Evolutionary conservation across 2,113 vertebrate genomes (phyloP).

Genomic region (Echinops telfairi): DNA sequence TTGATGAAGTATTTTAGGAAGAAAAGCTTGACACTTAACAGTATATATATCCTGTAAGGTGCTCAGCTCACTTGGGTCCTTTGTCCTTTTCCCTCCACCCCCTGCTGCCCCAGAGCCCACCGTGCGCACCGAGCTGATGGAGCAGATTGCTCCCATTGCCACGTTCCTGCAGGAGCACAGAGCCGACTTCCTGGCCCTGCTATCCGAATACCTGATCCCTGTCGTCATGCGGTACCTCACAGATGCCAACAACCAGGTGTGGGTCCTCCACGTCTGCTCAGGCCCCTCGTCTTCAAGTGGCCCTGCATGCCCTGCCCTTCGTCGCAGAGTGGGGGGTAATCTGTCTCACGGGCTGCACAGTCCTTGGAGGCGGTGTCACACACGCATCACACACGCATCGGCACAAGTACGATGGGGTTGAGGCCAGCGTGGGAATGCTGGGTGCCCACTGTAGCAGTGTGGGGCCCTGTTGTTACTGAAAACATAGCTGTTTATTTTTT

Average conservation of each 20-base stretch:
- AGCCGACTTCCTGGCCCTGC: constrained; percentile 91
- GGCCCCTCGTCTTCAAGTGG: no score
- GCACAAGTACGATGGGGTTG: no score
- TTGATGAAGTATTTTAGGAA: constrained; percentile 80
- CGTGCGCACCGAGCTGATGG: constrained; percentile 94
- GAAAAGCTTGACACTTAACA: constrained; percentile 69
- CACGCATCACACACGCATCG: no score
- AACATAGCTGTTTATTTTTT: no score
- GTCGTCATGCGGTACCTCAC: constrained; percentile 92
- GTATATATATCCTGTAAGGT: background rate
- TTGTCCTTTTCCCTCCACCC: constrained; percentile 13
- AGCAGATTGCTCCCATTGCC: constrained; percentile 93
- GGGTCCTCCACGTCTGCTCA: background rate
- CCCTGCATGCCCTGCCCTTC: no score
- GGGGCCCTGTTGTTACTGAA: no score
- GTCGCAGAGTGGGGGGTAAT: no score
- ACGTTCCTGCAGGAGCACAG: constrained; percentile 94
- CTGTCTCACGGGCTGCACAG: no score
- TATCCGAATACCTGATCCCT: constrained; percentile 93
- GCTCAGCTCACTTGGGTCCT: constrained; percentile 55
- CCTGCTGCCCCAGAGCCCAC: constrained; percentile 90
- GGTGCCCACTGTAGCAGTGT: no score
- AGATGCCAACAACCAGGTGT: constrained; percentile 94
- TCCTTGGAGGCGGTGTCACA: no score
- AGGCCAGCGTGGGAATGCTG: no score